Evolutionary conservation across 2,888 invertebrate genomes (phyloP).

Genomic region (Dolichomitus sp.): DNA sequence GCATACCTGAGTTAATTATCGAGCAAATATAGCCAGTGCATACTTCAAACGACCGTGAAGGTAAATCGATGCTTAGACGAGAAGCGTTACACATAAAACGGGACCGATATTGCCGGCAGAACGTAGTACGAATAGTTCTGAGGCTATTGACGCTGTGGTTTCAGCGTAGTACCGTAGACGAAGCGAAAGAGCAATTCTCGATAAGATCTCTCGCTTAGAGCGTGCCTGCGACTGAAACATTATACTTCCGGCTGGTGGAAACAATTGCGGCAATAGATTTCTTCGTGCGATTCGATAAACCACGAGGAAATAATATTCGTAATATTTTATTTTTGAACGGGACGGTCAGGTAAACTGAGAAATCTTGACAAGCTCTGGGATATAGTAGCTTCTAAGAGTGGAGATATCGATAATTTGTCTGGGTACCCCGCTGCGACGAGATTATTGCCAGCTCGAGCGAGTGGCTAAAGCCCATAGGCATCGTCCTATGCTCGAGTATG

Average conservation of each 20-base stretch:
- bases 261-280: slow-evolving; percentile 49
- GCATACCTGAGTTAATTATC: slow-evolving; percentile 76
- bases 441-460: slow-evolving; percentile 26
- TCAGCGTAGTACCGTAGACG: slow-evolving; percentile 20
- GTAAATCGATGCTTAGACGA: slow-evolving; percentile 59
- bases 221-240: slow-evolving; percentile 31
- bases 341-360: slow-evolving; percentile 4
- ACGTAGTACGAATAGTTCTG: slow-evolving; percentile 4
- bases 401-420: slow-evolving; percentile 47
- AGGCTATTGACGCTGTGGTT: slow-evolving; percentile 20
- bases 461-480: slow-evolving; percentile 3
- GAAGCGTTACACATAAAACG: slow-evolving; percentile 57
- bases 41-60: slow-evolving; percentile 56
- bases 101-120: slow-evolving; percentile 29
- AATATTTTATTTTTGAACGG: slow-evolving; percentile 6
- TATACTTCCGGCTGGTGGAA: slow-evolving; percentile 59
- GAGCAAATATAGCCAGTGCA: slow-evolving; percentile 68
- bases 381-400: slow-evolving; percentile 8
- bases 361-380: slow-evolving; percentile 13
- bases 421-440: slow-evolving; percentile 32
- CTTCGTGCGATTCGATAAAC: slow-evolving; percentile 33
- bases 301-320: background rate
- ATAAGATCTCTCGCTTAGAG: slow-evolving; percentile 44
- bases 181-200: slow-evolving; percentile 61
- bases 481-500: background rate